These are phyloP conservation scores for Caradrina clavipalpis DNA, from an alignment of 2,888 invertebrate species.

Conservation along the genomic window DNA sequence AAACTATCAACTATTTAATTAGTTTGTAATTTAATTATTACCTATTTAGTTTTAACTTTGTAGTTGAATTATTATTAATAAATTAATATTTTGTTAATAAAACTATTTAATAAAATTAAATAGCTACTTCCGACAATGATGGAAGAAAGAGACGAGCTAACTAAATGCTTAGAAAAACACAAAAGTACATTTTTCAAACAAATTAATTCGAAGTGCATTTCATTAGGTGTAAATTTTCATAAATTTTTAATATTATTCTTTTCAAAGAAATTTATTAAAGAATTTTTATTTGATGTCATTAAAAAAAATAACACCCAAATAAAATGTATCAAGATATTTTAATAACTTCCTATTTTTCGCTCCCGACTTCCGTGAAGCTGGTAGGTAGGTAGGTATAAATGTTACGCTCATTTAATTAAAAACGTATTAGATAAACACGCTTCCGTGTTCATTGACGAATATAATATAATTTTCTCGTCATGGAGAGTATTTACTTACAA, in stretches of 20 bases:
- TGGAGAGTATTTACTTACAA: slow-evolving; percentile 2
- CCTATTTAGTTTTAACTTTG: no score
- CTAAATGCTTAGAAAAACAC: no score
- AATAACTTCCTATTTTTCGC: slow-evolving; percentile 16
- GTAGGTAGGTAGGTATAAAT: background rate
- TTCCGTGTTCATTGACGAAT: slow-evolving; percentile 24
- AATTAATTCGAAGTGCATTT: slow-evolving; percentile 4
- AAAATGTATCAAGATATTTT: slow-evolving; percentile 9
- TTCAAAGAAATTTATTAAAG: background rate
- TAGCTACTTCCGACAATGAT: no score
- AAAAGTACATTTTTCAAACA: no score
- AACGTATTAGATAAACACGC: slow-evolving; percentile 37
- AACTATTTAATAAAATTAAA: no score
- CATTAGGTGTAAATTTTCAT: no score
- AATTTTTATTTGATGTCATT: background rate
- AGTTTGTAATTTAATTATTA: no score
- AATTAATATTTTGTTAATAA: no score
- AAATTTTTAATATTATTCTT: no score
- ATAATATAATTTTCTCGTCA: slow-evolving; percentile 26
- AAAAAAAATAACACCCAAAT: slow-evolving; percentile 4
- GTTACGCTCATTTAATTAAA: slow-evolving; percentile 40
- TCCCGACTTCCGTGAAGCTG: slow-evolving; percentile 5
- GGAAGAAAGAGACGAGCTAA: no score
- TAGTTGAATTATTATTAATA: no score
- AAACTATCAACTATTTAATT: no score